A percentile compares a stretch with the other conserved stretches of the same genome.
Conservation (phyloP, 2,113 vertebrate species). For the Trinectes maculatus region DNA sequence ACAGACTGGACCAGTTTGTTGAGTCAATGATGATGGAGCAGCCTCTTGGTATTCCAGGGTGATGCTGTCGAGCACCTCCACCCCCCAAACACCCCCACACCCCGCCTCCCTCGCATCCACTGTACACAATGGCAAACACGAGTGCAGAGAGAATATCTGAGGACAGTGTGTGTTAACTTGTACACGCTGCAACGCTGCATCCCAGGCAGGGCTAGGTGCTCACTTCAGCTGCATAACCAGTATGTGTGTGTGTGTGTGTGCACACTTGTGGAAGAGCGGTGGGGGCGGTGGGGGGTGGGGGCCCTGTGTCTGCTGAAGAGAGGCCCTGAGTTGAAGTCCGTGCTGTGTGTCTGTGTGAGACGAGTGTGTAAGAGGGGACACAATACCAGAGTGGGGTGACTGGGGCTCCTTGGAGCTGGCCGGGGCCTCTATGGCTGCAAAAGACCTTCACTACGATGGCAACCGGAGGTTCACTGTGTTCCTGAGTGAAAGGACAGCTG, state of each 20-base stretch:
- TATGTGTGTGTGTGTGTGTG: constrained; percentile 66
- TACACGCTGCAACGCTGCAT: constrained; percentile 14
- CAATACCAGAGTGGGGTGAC: constrained; percentile 83
- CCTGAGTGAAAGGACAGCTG: constrained; percentile 85
- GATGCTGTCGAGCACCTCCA: constrained; percentile 30
- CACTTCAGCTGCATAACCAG: constrained; percentile 45
- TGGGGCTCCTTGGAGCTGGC: constrained; percentile 81
- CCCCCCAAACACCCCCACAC: no score
- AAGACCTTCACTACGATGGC: constrained; percentile 84
- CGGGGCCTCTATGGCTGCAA: constrained; percentile 80
- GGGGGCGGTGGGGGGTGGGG: no score
- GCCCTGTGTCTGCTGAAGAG: constrained; percentile 67
- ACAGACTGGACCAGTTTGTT: constrained; percentile 50
- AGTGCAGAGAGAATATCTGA: constrained; percentile 31
- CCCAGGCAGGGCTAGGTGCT: constrained; percentile 32
- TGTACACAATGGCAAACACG: constrained; percentile 49
- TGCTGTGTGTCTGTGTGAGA: constrained; percentile 78
- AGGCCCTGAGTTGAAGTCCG: constrained; percentile 58
- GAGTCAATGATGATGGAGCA: constrained; percentile 68
- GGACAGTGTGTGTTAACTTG: constrained; percentile 30
- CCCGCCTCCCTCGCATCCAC: background rate
- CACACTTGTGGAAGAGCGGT: constrained; percentile 61
- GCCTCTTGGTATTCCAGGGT: constrained; percentile 45
- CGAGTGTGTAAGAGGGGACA: constrained; percentile 75
- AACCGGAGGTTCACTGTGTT: constrained; percentile 88